A percentile compares a stretch with the other conserved stretches of the same genome.
Evolutionary conservation across 2,797 vertebrate genomes (phyloP).

Genomic region (Cetoscarus ocellatus): DNA sequence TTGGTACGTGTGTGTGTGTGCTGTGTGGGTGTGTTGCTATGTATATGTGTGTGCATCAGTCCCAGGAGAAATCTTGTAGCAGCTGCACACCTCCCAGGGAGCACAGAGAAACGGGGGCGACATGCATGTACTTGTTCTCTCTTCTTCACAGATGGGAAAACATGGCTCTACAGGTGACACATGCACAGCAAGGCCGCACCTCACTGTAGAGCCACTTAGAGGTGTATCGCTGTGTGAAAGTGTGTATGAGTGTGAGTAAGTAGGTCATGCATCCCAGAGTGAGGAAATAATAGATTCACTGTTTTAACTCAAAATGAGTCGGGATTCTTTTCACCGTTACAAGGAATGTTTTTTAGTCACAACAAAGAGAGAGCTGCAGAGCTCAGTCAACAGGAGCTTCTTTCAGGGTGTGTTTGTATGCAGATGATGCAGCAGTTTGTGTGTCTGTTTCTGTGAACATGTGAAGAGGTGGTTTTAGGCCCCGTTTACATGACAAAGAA

Average conservation of each 20-base stretch:
- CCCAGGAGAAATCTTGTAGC: slow-evolving; percentile 64
- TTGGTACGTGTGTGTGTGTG: slow-evolving; percentile 3
- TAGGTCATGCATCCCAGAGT: slow-evolving; percentile 82
- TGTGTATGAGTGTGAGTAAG: slow-evolving; percentile 47
- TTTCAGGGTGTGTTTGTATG: slow-evolving; percentile 16
- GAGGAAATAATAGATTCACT: slow-evolving; percentile 78
- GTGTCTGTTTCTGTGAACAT: neutral
- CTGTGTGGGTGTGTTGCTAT: slow-evolving; percentile 16
- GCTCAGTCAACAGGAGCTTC: neutral
- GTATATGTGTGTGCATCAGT: slow-evolving; percentile 43
- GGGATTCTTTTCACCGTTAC: slow-evolving; percentile 40
- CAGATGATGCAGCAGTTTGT: neutral
- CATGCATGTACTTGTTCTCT: slow-evolving; percentile 71
- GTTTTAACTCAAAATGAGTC: slow-evolving; percentile 73
- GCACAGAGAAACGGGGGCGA: slow-evolving; percentile 54
- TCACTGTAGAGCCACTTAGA: slow-evolving; percentile 46
- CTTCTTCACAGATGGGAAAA: slow-evolving; percentile 61
- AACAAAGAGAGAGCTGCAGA: slow-evolving; percentile 24
- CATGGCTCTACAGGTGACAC: slow-evolving; percentile 67
- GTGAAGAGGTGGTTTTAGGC: slow-evolving; percentile 3
- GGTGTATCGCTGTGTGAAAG: slow-evolving; percentile 7
- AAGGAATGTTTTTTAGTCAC: slow-evolving; percentile 66
- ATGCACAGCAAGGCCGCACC: slow-evolving; percentile 24
- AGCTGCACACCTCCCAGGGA: slow-evolving; percentile 59
- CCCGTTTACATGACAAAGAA: too few relatives aligned